Base-by-base conservation (phyloP, 2,113 vertebrate genomes). In the Micromys minutus region DNA sequence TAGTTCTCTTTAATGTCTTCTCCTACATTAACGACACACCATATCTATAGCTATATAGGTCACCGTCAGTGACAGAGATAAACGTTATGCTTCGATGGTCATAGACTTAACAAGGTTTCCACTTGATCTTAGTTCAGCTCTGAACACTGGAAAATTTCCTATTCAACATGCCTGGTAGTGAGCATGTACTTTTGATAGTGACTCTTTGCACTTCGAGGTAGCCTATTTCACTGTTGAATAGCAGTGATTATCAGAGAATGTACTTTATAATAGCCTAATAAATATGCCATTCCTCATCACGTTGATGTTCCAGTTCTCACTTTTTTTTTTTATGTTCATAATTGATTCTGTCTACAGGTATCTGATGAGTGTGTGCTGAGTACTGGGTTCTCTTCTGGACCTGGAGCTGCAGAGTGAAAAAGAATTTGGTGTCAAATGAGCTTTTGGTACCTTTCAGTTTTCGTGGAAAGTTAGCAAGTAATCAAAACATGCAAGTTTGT, bases 221-320 rank as follows among this genome's bases (percentile, higher is more conserved):
- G 22, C 22, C 45, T 57, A 11, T 83, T 83, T 83, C 69, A 84
- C 45, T 89, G 13, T 50, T 71, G 50, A 69, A 67, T 10, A 86
- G 16, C 61, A 94, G 72, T 75, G 75, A 85, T 72, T 83, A 71
- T 71, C 71, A 90, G 81, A 92, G 93, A 92, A 79, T 36, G 7
- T 69, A 55, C 47, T 36, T 79, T 89, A 69, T 36, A 91, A 71
- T 61, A 52, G 95, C 8, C 72, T 77, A 81, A 94, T 80, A 86
- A 81, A 94, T 80, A 86, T 45, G 26, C 67, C 80, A 93, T 91
- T 89, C 59, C 16, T 89, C 26, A 55, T 71, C 67, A 84, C 26
- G 31, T 15, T 34, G 45, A 81, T 36, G 26, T 93, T 88, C 87
- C 17, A 36, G 67, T 89, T 94, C 72, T 90, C 88, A 22, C 7